A percentile compares a stretch with the other conserved stretches of the same genome.
Conservation (phyloP, 2,113 vertebrate genomes). For the Lophochroa leadbeateri region DNA sequence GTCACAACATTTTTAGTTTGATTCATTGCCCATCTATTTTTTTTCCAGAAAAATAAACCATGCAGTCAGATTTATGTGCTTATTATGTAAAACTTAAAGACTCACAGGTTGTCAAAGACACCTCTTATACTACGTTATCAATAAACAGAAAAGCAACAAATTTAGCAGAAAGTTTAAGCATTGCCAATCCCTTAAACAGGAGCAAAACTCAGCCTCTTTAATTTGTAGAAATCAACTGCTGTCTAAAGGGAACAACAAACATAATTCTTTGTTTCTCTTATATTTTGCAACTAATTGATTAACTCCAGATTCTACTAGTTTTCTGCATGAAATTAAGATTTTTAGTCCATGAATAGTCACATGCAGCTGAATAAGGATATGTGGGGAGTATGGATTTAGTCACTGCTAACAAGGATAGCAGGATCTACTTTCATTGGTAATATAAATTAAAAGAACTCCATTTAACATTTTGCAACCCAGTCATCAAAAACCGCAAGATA, state of each 20-base stretch:
- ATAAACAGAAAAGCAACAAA: neutral
- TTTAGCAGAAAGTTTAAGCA: neutral
- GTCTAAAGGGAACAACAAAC: neutral
- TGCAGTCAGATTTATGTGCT: neutral
- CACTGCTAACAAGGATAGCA: neutral
- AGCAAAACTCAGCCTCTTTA: neutral
- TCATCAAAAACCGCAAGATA: neutral
- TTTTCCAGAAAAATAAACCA: neutral
- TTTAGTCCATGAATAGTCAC: neutral
- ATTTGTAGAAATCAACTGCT: neutral
- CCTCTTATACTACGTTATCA: neutral
- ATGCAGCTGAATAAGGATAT: neutral
- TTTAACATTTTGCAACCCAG: neutral
- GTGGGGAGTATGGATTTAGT: neutral
- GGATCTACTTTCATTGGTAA: neutral
- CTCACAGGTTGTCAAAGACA: neutral
- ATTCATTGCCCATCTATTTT: neutral
- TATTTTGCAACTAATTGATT: neutral
- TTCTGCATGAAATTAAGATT: accelerated
- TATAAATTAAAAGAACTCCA: neutral
- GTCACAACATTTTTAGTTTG: neutral
- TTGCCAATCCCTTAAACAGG: neutral
- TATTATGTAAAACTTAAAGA: neutral
- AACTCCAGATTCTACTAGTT: neutral
- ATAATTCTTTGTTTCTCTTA: neutral